Percentiles rank a stretch among this genome's conserved stretches.
Conservation (phyloP, 2,888 invertebrate species). For the Latrodectus hesperus region DNA sequence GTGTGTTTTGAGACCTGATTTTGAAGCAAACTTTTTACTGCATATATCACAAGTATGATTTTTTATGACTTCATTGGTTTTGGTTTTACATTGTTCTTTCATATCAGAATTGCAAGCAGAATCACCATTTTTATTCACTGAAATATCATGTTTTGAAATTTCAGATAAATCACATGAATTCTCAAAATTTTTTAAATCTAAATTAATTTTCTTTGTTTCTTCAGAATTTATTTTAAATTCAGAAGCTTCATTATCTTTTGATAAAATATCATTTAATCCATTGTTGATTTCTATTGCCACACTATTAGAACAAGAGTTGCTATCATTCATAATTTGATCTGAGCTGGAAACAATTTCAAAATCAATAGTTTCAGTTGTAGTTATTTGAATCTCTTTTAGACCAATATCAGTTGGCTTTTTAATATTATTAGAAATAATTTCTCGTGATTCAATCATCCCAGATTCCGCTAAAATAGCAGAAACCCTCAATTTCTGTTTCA, state of each 20-base stretch:
- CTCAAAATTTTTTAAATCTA: too few relatives aligned
- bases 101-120: not conserved
- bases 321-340: not conserved
- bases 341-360: not conserved
- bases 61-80: not conserved
- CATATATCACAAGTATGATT: not conserved
- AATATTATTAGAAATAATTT: not conserved
- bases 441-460: not conserved
- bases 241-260: too few relatives aligned
- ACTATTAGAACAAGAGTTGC: too few relatives aligned
- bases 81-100: not conserved
- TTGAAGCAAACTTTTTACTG: not conserved
- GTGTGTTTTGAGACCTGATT: conserved; percentile 10
- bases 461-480: not conserved
- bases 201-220: too few relatives aligned
- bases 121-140: not conserved
- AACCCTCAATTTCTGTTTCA: not conserved
- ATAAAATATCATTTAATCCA: too few relatives aligned
- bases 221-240: too few relatives aligned
- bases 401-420: not conserved
- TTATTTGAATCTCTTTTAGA: not conserved
- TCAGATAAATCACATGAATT: not conserved
- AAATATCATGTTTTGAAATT: not conserved
- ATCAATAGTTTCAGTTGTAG: not conserved
- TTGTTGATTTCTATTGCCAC: too few relatives aligned